Base-by-base conservation (phyloP, 2,888 invertebrate genomes). In the Epirrhoe tristata region DNA sequence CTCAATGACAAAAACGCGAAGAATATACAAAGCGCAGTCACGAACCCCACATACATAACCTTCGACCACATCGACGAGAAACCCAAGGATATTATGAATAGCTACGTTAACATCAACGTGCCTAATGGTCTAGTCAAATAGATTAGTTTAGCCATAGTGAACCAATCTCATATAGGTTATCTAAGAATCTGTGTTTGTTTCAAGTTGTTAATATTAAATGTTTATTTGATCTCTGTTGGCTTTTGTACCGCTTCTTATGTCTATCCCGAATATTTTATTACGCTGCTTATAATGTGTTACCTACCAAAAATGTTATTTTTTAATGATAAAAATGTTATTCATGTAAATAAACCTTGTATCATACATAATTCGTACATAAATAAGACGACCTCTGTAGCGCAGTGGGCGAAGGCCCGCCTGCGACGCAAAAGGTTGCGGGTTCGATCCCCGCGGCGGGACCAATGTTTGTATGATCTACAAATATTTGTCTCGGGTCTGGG, bases 41-140 rank as follows among this genome's bases (percentile, higher is more conserved):
- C 90, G 14, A 93, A 93, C 71, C 93, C 90, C 16, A 91, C 89
- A n/a, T 93, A 93, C 63, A 90, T 90, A 39, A 85, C 89, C 1
- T 81, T 88, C 65, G 85, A 86, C 63, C 77, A 88, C 62, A 74
- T 81, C n/a, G 88, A 90, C 36, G 90, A 91, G 74, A 91, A 90
- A 76, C 86, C 90, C 63, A 83, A 86, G 59, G 85, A 89, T 75
- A 79, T 83, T 76, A 87, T 82, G 74, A 87, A 85, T 74, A 83
- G 76, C 74, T 93, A 93, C 74, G 72, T 73, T 14, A 75, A 77
- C 58, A 84, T 88, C 39, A 91, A 90, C 74, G 78, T 82, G 76
- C 86, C 89, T 65, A 92, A 92, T 74, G 90, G 92, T 86, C 89
- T 92, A 91, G 91, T 93, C 90, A 91, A 89, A 81, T 92, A 87